Conservation (phyloP, 2,888 invertebrate species). For the Pyrrhopygopsis socrates region DNA sequence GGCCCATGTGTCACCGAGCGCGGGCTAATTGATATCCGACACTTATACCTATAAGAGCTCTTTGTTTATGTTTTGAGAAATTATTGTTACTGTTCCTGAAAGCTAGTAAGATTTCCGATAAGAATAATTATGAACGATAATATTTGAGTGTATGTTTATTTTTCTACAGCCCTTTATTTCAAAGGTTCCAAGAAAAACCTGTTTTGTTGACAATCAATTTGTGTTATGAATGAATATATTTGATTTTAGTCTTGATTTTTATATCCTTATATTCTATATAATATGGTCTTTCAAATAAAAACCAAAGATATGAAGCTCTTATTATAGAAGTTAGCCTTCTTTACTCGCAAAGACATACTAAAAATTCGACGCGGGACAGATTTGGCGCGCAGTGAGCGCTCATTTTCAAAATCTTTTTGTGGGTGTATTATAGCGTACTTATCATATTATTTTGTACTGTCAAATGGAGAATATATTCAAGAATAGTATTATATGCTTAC, state of each 20-base stretch:
- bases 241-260: background rate
- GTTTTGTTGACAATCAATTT: background rate
- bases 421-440: too few relatives aligned
- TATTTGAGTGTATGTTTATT: background rate
- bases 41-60: background rate
- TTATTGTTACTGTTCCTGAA: background rate
- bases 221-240: background rate
- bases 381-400: background rate
- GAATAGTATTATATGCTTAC: too few relatives aligned
- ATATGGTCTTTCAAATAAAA: background rate
- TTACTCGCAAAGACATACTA: background rate
- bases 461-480: too few relatives aligned
- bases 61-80: background rate
- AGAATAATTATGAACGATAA: background rate
- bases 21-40: too few relatives aligned
- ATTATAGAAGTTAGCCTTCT: background rate
- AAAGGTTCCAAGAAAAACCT: background rate
- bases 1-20: background rate
- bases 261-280: background rate
- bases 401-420: background rate
- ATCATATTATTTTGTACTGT: too few relatives aligned
- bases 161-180: background rate
- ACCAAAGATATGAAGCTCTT: background rate
- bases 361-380: background rate
- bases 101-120: background rate